Conservation (phyloP, 2,888 invertebrate genomes). For the Hirtodrosophila trivittata region DNA sequence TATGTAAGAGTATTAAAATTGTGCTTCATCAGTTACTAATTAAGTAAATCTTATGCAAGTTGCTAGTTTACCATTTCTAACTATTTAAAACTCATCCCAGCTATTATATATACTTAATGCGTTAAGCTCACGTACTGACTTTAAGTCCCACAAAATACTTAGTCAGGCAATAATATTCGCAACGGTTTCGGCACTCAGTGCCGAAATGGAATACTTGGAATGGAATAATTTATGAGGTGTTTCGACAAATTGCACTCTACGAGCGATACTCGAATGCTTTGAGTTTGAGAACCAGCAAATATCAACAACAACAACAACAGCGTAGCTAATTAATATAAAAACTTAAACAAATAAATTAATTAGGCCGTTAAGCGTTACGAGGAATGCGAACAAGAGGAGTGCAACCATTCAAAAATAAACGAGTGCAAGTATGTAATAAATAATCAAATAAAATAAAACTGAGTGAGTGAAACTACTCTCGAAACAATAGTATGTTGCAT, state of each 20-base stretch:
- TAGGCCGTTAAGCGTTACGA: constrained; percentile 40
- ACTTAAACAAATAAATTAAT: constrained; percentile 54
- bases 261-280: constrained; percentile 1
- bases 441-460: not conserved
- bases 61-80: constrained; percentile 8
- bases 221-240: constrained; percentile 22
- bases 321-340: constrained; percentile 56
- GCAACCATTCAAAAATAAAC: constrained; percentile 29
- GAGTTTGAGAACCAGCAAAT: constrained; percentile 50
- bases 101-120: too few species aligned
- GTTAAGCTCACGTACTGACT: too few species aligned
- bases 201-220: constrained; percentile 18
- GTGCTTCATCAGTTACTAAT: too few species aligned
- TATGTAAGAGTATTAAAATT: too few species aligned
- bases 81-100: too few species aligned
- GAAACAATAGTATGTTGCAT: not conserved
- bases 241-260: constrained; percentile 42
- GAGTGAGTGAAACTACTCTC: not conserved
- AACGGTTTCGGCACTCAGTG: constrained; percentile 19
- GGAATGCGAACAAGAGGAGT: constrained; percentile 57
- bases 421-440: not conserved
- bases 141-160: constrained; percentile 11
- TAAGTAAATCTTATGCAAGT: constrained; percentile 24
- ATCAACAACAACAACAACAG: constrained; percentile 10
- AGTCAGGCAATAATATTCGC: constrained; percentile 11